These are phyloP conservation scores for Drosophila percnosoma DNA, from an alignment of 2,888 invertebrate genomes.

Conservation along the genomic window DNA sequence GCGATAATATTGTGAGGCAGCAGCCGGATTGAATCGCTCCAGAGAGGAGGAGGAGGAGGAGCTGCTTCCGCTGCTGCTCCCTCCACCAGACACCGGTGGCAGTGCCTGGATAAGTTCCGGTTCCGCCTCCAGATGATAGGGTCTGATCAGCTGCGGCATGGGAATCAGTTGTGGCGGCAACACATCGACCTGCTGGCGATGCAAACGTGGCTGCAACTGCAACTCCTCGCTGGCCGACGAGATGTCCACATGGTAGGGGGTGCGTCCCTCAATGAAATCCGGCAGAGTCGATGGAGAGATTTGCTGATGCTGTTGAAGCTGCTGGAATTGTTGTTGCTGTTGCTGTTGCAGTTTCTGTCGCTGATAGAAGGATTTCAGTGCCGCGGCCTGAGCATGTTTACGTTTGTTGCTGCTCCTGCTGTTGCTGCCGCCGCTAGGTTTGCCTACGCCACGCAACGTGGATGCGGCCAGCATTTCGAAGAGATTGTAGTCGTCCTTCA, in stretches of 20 bases:
- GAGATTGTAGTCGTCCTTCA: slow-evolving; percentile 75
- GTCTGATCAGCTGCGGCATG: slow-evolving; percentile 83
- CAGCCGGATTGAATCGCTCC: slow-evolving; percentile 65
- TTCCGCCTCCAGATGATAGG: slow-evolving; percentile 83
- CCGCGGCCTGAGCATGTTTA: slow-evolving; percentile 49
- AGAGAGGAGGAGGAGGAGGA: slow-evolving; percentile 52
- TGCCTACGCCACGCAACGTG: slow-evolving; percentile 63
- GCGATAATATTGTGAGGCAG: slow-evolving; percentile 71
- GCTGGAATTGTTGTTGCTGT: slow-evolving; percentile 35
- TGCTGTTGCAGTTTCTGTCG: slow-evolving; percentile 51
- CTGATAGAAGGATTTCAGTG: slow-evolving; percentile 58
- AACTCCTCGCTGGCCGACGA: slow-evolving; percentile 74
- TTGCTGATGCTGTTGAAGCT: slow-evolving; percentile 46
- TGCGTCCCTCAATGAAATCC: slow-evolving; percentile 89
- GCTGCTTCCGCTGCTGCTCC: slow-evolving; percentile 35
- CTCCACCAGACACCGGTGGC: slow-evolving; percentile 67
- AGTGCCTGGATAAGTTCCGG: slow-evolving; percentile 81
- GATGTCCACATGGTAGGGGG: slow-evolving; percentile 90
- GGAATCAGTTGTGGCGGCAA: slow-evolving; percentile 82
- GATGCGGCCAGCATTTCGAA: slow-evolving; percentile 80
- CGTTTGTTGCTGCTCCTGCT: slow-evolving; percentile 54
- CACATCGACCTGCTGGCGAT: slow-evolving; percentile 83
- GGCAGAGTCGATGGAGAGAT: slow-evolving; percentile 43
- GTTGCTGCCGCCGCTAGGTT: slow-evolving; percentile 25
- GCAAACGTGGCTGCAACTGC: slow-evolving; percentile 67